These are phyloP conservation scores for Hydropotes inermis DNA, from an alignment of 2,113 vertebrate species.

Conservation along the genomic window DNA sequence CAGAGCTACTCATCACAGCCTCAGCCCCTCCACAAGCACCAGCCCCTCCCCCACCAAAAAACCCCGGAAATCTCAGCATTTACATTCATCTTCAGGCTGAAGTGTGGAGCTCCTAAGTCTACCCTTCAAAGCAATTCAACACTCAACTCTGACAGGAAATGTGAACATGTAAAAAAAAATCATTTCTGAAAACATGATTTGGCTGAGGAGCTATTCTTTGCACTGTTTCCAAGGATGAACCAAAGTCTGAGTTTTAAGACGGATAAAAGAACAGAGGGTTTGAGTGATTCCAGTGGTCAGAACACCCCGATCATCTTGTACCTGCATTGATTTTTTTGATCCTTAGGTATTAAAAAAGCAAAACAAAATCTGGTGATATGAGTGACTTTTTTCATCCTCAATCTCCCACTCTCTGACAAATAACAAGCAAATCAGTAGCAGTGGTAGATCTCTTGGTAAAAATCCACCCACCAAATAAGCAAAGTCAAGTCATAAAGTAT, in stretches of 20 bases:
- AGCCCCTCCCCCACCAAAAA: background rate
- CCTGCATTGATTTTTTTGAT: background rate
- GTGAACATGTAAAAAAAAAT: constrained; percentile 53
- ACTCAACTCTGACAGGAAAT: constrained; percentile 65
- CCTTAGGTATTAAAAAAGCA: background rate
- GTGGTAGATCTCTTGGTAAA: background rate
- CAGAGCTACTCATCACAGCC: background rate
- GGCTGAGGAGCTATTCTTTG: constrained; percentile 40
- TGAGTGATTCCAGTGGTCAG: background rate
- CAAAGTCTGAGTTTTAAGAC: background rate
- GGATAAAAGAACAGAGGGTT: background rate
- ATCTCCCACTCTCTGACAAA: background rate
- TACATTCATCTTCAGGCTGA: background rate
- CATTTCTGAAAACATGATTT: constrained; percentile 42
- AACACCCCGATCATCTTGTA: background rate
- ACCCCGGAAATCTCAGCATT: background rate
- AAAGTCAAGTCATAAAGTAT: background rate
- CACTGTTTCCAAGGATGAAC: constrained; percentile 32
- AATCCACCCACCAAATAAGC: background rate
- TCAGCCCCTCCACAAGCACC: background rate
- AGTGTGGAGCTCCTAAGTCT: constrained; percentile 4
- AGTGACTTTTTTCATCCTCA: background rate
- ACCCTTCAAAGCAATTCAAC: constrained; percentile 52
- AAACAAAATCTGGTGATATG: background rate
- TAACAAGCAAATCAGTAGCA: background rate